Percentiles rank a stretch among this genome's conserved stretches.
These are phyloP conservation scores for Argyresthia goedartella DNA, from an alignment of 2,888 invertebrate genomes.

Conservation along the genomic window DNA sequence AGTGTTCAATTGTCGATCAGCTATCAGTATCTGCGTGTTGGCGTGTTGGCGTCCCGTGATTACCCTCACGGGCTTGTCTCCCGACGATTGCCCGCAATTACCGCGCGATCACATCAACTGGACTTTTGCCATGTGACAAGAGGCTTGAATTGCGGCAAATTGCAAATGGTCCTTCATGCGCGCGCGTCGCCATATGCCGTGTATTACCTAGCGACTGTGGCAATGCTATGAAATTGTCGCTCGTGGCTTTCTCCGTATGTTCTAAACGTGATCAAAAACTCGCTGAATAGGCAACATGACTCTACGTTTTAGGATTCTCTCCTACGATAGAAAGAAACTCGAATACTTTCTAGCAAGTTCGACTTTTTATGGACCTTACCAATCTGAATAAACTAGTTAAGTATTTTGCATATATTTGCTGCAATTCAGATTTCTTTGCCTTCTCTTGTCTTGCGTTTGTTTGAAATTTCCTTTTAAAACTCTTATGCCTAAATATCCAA, in stretches of 20 bases:
- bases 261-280: background rate
- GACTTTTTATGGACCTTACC: too few relatives aligned
- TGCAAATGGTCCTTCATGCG: constrained; percentile 12
- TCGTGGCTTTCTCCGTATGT: constrained; percentile 18
- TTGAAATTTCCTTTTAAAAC: too few relatives aligned
- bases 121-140: constrained; percentile 12
- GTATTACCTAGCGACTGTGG: constrained; percentile 14
- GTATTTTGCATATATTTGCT: too few relatives aligned
- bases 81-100: constrained; percentile 9
- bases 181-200: constrained; percentile 11
- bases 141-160: constrained; percentile 15
- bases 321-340: too few relatives aligned
- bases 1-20: constrained; percentile 1
- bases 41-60: constrained; percentile 7
- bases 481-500: too few relatives aligned
- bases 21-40: background rate
- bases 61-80: constrained; percentile 1
- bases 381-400: too few relatives aligned
- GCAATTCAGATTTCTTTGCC: too few relatives aligned
- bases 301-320: background rate
- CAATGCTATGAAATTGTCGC: constrained; percentile 18
- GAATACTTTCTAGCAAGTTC: too few relatives aligned
- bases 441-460: too few relatives aligned
- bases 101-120: background rate
- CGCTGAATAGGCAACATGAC: background rate